Evolutionary conservation across 2,113 vertebrate species (phyloP), one percentile per base, ranked within the genome.

Genomic region (Pseudonaja textilis): DNA sequence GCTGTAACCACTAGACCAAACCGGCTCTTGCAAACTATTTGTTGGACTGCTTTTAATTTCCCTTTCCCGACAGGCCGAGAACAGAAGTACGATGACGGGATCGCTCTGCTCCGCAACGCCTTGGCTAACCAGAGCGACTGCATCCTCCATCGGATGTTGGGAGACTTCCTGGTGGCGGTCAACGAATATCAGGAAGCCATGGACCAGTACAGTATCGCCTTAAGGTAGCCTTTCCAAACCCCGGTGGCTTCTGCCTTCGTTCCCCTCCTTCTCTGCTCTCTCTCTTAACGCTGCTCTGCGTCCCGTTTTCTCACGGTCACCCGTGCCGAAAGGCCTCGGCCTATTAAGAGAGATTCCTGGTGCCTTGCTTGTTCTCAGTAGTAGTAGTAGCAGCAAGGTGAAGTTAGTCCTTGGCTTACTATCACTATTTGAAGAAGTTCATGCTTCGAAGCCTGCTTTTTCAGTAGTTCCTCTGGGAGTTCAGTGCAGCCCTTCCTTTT

Each of bases 151-250:
- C 98, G 99, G 55, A 99, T 99, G 97, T 97, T 99, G 94, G 99
- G 99, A 23, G 99, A 99, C 96, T 99, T 99, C 92, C 98, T 99
- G 0, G 99, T 99, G 10, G 99, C 99, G 1, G 98, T 99, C 94
- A 99, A 98, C 0, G 99, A 99, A 89, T 99, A 99, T 95, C 99
- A 99, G 97, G 99, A 99, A 92, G 99, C 99, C 3, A 99, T 99
- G 99, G 99, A 99, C 97, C 99, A 99, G 97, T 99, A 99, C 96
- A 99, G 99, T 69, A 99, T 99, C 89, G 99, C 99, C 0, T 97
- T 99, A 1, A 99, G 99, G 99, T 99, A 97, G 96, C 2, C 11
- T 7, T 39, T 39, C 74, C 6, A 20, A 8, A 9, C 34, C 18
- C 6, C 0, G 0, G 6, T 22, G 1, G 86, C 26, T 87, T 18